A percentile compares a stretch with the other conserved stretches of the same genome.
phyloP scores from a whole-genome alignment of 2,888 invertebrate species.

The Eudasyphora cyanicolor region DNA sequence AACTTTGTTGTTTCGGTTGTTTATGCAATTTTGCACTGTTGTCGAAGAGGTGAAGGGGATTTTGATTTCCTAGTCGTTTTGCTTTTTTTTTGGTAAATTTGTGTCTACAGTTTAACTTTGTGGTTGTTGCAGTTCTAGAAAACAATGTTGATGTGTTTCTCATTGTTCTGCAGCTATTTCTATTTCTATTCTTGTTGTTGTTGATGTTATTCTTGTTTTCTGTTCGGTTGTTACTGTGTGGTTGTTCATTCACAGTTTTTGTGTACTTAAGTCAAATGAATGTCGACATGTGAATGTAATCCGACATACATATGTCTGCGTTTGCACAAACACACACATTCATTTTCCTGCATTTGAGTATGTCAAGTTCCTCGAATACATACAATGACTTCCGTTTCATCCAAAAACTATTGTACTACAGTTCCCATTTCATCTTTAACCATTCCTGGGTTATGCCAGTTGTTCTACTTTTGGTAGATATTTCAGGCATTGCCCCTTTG shows the following conservation, averaged over 20 bases:
- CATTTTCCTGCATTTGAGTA: no score
- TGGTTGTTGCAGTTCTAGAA: not conserved
- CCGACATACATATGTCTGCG: no score
- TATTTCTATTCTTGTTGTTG: no score
- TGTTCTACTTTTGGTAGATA: no score
- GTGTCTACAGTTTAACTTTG: not conserved
- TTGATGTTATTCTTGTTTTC: not conserved
- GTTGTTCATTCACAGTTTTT: not conserved
- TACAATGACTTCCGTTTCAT: no score
- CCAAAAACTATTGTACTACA: no score
- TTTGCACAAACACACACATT: no score
- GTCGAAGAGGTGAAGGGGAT: not conserved
- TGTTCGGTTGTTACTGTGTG: not conserved
- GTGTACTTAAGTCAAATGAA: not conserved
- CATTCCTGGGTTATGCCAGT: no score
- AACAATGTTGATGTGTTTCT: not conserved
- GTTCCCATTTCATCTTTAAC: no score
- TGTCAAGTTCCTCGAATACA: no score
- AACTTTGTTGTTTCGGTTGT: conserved; percentile 7
- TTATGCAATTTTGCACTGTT: conserved; percentile 2
- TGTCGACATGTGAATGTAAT: not conserved
- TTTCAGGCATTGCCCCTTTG: no score
- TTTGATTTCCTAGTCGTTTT: not conserved
- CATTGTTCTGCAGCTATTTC: no score
- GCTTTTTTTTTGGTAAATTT: not conserved